Evolutionary conservation across 1,140 invertebrate genomes (phyloP), one percentile per base, ranked within the genome.

Genomic region (Neuroterus valhalla): DNA sequence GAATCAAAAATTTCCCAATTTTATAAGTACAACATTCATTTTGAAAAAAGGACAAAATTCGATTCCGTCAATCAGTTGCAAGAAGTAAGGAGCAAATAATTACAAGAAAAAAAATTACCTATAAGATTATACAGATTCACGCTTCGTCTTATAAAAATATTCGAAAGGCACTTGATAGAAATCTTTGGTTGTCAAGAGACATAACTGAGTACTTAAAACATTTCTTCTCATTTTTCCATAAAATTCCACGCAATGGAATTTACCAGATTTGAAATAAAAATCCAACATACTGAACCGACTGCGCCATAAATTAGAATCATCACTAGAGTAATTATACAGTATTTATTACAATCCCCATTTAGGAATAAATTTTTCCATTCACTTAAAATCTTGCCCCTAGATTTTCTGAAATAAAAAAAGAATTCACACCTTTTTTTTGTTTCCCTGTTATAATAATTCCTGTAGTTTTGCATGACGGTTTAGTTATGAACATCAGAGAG

Each of bases 131-230:
- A 76, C 42, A 62, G 45, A 68, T 75, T 43, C 76, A 70, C 70
- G 73, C 55, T 62, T 76, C 50, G 52, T 70, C 68, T 82, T 84
- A 84, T 72, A 83, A 84, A 84, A 84, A 84, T 84, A 84, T 77
- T 71, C 76, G 55, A 79, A 83, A 84, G 82, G 82, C 82, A 84
- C 82, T 84, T 84, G 72, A 68, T 82, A 77, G 82, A 74, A 81
- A 78, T 78, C 67, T 72, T 44, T 42, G 70, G 68, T 62, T 77
- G 55, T 45, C 38, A 67, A 71, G 68, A 72, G 45, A 82, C 55
- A 71, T 50, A 52, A 74, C 8, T 17, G 17, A 45, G 66, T 45
- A 70, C 26, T 19, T 48, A 67, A 72, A 48, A 48, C 26, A 43
- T 23, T 10, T 70, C 23, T 38, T 50, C 19, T 4, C 21, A 3